A percentile compares a stretch with the other conserved stretches of the same genome.
Conservation (phyloP, 2,797 vertebrate species). For the Octomys mimax region DNA sequence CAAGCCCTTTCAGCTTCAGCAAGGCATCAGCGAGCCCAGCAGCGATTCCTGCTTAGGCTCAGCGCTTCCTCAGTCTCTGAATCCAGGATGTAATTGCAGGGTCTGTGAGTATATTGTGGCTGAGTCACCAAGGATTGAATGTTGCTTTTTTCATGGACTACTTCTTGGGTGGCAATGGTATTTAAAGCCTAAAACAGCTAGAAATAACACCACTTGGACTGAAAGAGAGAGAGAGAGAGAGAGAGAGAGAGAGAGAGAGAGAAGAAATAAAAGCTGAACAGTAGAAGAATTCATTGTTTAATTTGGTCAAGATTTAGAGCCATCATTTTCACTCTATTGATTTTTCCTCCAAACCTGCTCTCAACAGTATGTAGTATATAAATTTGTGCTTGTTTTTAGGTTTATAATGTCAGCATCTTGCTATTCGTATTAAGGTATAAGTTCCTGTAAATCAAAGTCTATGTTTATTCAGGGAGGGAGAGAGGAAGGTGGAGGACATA, state of each 20-base stretch:
- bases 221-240: background rate
- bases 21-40: background rate
- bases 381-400: slow-evolving; percentile 16
- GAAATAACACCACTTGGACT: slow-evolving; percentile 18
- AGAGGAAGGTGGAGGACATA: background rate
- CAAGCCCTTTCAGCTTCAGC: slow-evolving; percentile 2
- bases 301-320: slow-evolving; percentile 59
- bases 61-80: slow-evolving; percentile 9
- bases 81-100: slow-evolving; percentile 69
- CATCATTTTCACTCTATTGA: slow-evolving; percentile 38
- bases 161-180: slow-evolving; percentile 76
- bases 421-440: slow-evolving; percentile 28
- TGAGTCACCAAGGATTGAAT: slow-evolving; percentile 71
- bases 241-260: background rate
- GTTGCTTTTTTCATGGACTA: slow-evolving; percentile 64
- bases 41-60: slow-evolving; percentile 32
- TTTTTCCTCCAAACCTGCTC: slow-evolving; percentile 58
- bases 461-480: background rate
- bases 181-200: slow-evolving; percentile 57
- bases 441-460: slow-evolving; percentile 42
- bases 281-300: slow-evolving; percentile 53
- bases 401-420: slow-evolving; percentile 52
- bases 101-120: slow-evolving; percentile 55
- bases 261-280: background rate
- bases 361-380: background rate